phyloP scores from a whole-genome alignment of 2,113 vertebrate genomes.

The Aix galericulata region DNA sequence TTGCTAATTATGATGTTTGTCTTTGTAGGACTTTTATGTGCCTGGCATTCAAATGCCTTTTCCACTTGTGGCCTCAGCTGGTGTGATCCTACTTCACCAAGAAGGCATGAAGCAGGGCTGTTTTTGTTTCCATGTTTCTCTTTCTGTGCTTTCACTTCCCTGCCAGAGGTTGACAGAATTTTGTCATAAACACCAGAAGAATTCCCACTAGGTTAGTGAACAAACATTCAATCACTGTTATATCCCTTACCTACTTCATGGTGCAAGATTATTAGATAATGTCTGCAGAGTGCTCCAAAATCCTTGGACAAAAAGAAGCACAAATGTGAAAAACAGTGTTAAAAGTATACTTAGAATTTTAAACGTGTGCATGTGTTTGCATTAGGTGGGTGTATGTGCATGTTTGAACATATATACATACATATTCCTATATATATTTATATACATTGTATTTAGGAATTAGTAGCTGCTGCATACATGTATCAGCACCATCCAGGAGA shows the following conservation, averaged over 20 bases:
- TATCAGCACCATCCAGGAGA: background rate
- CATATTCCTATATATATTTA: background rate
- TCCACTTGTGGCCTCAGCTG: constrained; percentile 72
- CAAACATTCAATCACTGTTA: background rate
- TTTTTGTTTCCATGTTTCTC: background rate
- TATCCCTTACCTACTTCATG: background rate
- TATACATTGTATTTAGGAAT: background rate
- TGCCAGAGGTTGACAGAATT: constrained; percentile 21
- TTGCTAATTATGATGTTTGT: constrained; percentile 76
- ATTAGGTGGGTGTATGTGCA: background rate
- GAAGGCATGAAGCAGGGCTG: background rate
- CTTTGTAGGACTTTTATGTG: constrained; percentile 66
- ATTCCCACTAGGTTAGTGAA: constrained; percentile 11
- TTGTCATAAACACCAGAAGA: background rate
- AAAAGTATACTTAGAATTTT: background rate
- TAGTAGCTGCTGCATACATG: background rate
- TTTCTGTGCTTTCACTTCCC: constrained; percentile 16
- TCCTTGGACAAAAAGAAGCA: background rate
- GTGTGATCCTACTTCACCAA: constrained; percentile 53
- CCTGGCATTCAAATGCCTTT: constrained; percentile 72
- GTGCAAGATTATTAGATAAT: background rate
- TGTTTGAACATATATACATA: fast-evolving
- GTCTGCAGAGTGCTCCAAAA: background rate
- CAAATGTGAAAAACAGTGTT: background rate
- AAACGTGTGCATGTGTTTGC: background rate